Evolutionary conservation across 1,140 invertebrate genomes (phyloP).

Genomic region (Drosophila repletoides): DNA sequence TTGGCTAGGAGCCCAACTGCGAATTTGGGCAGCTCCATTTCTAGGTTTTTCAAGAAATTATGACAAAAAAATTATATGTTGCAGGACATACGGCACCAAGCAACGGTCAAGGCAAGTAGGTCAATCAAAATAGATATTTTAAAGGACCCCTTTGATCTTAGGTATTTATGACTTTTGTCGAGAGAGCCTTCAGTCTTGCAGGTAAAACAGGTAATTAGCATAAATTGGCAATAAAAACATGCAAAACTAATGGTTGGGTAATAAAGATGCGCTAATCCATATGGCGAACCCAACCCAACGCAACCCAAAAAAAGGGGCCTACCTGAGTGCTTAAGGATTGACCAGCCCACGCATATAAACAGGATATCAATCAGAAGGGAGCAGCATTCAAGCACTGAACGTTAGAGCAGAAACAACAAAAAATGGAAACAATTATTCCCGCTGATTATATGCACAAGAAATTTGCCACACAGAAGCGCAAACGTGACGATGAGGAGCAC

Average conservation of each 20-base stretch:
- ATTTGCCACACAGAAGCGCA: slow-evolving; percentile 45
- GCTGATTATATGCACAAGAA: slow-evolving; percentile 49
- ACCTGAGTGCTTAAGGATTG: slow-evolving; percentile 32
- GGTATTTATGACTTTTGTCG: too few relatives aligned
- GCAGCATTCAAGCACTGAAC: slow-evolving; percentile 49
- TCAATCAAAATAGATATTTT: too few relatives aligned
- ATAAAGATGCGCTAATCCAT: slow-evolving; percentile 53
- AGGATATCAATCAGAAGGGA: slow-evolving; percentile 34
- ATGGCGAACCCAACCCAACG: slow-evolving; percentile 38
- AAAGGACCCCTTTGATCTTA: too few relatives aligned
- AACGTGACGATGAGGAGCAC: slow-evolving; percentile 28
- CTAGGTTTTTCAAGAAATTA: slow-evolving; percentile 35
- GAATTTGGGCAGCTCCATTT: not conserved
- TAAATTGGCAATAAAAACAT: slow-evolving; percentile 47
- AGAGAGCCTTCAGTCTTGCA: not conserved
- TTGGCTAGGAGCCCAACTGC: too few relatives aligned
- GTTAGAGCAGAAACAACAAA: slow-evolving; percentile 40
- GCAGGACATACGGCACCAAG: slow-evolving; percentile 34
- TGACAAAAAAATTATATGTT: slow-evolving; percentile 30
- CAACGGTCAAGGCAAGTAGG: slow-evolving; percentile 50
- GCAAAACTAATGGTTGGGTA: slow-evolving; percentile 45
- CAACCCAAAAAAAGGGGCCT: slow-evolving; percentile 24
- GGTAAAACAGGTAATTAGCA: slow-evolving; percentile 42
- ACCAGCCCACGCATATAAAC: slow-evolving; percentile 49
- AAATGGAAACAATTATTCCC: not conserved